Evolutionary conservation across 2,113 vertebrate species (phyloP).

Genomic region (Petroica traversi): DNA sequence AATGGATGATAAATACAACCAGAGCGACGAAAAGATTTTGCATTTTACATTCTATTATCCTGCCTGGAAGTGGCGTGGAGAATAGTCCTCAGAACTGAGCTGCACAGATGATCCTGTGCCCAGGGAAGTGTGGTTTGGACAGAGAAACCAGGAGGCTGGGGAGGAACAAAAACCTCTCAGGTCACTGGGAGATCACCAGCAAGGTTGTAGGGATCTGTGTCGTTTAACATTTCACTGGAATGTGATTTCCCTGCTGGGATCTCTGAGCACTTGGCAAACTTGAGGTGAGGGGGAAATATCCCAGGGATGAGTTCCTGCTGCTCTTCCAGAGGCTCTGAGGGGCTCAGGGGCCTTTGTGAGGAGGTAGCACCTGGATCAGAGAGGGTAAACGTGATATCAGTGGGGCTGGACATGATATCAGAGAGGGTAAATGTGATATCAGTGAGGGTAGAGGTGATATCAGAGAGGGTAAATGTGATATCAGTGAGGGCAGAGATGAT

Average conservation of each 20-base stretch:
- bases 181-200: neutral
- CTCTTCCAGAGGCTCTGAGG: neutral
- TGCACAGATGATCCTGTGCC: slow-evolving; percentile 28
- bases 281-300: neutral
- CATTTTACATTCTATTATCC: neutral
- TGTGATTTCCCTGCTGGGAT: slow-evolving; percentile 24
- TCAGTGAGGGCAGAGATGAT: no score
- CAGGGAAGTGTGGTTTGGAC: neutral
- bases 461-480: no score
- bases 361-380: neutral
- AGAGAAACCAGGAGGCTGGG: neutral
- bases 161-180: neutral
- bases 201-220: neutral
- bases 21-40: neutral
- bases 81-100: slow-evolving; percentile 8
- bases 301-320: neutral
- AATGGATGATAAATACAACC: neutral
- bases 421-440: neutral
- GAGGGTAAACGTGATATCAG: neutral
- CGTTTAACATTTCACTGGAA: neutral
- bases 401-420: neutral
- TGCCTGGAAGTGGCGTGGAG: neutral
- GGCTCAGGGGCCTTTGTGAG: neutral
- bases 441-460: neutral
- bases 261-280: neutral